Conservation (phyloP, 2,888 invertebrate genomes). For the Yponomeuta evonymella region DNA sequence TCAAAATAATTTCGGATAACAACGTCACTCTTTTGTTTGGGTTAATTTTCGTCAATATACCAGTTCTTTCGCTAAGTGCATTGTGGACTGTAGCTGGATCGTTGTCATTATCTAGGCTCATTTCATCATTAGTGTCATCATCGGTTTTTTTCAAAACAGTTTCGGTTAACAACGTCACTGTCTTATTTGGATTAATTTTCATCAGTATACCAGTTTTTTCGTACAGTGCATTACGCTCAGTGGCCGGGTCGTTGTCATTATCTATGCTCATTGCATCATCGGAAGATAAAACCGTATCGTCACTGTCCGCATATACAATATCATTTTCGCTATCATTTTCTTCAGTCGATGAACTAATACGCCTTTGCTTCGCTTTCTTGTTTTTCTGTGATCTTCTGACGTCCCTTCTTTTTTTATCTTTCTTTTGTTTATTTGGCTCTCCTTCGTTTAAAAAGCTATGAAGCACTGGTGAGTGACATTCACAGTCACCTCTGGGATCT, state of each 20-base stretch:
- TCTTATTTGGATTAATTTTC: conserved; percentile 8
- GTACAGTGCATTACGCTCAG: conserved; percentile 7
- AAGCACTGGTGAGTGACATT: conserved; percentile 6
- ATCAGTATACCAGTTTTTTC: conserved; percentile 7
- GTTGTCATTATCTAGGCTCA: conserved; percentile 8
- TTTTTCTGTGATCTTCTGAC: conserved; percentile 5
- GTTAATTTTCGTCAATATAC: conserved; percentile 9
- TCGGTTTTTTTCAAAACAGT: background rate
- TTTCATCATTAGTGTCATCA: conserved; percentile 8
- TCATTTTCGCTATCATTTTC: conserved; percentile 9
- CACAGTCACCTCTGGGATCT: conserved; percentile 9
- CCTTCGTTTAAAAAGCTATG: conserved; percentile 13
- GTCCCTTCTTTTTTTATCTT: conserved; percentile 6
- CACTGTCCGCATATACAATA: conserved; percentile 9
- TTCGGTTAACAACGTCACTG: conserved; percentile 7
- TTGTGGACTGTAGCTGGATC: conserved; percentile 8
- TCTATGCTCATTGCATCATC: conserved; percentile 9
- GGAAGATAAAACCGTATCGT: conserved; percentile 9
- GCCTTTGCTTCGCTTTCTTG: conserved; percentile 8
- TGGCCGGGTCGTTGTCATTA: conserved; percentile 9
- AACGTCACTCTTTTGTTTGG: conserved; percentile 9
- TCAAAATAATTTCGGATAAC: background rate
- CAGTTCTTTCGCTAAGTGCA: conserved; percentile 7
- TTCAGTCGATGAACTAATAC: conserved; percentile 8
- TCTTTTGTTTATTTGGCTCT: conserved; percentile 5